Conservation (phyloP, 2,113 vertebrate species). For the Lichenostomus cassidix region DNA sequence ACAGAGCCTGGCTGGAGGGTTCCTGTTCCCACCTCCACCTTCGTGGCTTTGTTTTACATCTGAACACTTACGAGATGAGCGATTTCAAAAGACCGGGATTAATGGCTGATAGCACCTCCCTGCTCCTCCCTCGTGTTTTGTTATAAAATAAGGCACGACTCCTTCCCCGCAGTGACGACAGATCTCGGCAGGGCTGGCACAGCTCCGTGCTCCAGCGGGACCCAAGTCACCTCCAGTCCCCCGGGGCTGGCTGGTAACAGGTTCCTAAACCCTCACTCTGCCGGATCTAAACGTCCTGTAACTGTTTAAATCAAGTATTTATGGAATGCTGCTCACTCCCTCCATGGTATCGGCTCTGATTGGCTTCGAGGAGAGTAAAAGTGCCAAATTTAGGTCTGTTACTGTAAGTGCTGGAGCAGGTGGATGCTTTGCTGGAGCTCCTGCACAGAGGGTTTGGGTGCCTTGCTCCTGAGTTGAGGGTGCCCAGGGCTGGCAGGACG, state of each 20-base stretch:
- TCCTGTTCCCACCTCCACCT: background rate
- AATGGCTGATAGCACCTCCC: background rate
- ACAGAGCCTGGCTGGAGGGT: background rate
- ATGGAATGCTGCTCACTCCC: conserved; percentile 7
- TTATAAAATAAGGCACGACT: accelerated
- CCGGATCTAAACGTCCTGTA: background rate
- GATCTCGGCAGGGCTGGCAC: background rate
- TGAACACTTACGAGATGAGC: background rate
- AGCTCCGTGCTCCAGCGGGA: background rate
- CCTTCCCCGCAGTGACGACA: accelerated
- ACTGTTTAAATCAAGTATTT: background rate
- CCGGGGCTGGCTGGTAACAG: accelerated
- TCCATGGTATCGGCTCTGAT: accelerated
- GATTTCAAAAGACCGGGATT: background rate
- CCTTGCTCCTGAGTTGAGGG: background rate
- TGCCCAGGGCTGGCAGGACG: background rate
- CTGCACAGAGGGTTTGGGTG: accelerated
- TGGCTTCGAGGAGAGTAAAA: background rate
- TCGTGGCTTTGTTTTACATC: background rate
- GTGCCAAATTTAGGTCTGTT: background rate
- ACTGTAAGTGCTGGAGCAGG: background rate
- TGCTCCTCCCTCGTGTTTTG: background rate
- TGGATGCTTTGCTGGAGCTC: background rate
- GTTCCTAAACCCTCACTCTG: background rate
- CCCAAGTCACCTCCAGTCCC: background rate